These are phyloP conservation scores for Macrosiphum euphorbiae DNA, from an alignment of 2,888 invertebrate genomes.

Conservation along the genomic window DNA sequence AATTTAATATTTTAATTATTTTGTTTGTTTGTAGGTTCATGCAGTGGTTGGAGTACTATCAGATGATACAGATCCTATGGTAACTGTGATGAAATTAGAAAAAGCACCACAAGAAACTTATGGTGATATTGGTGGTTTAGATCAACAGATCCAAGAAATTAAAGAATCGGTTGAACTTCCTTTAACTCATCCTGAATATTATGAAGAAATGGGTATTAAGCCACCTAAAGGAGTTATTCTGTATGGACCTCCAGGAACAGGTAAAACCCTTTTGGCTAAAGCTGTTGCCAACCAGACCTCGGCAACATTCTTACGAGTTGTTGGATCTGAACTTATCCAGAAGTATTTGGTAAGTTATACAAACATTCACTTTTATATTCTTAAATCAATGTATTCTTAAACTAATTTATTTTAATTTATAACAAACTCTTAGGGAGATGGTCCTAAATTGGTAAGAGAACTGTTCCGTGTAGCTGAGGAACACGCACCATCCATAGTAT, in stretches of 20 bases:
- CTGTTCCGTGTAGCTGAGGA: slow-evolving; percentile 99
- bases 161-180: slow-evolving; percentile 99
- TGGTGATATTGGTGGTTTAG: slow-evolving; percentile 96
- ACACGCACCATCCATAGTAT: slow-evolving; percentile 99
- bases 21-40: slow-evolving; percentile 78
- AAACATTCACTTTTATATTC: background rate
- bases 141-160: slow-evolving; percentile 97
- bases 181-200: slow-evolving; percentile 98
- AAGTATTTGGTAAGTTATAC: slow-evolving; percentile 85
- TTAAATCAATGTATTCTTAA: background rate
- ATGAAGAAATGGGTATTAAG: slow-evolving; percentile 99
- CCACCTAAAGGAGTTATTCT: slow-evolving; percentile 99
- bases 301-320: slow-evolving; percentile 97
- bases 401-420: slow-evolving; percentile 65
- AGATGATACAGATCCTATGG: slow-evolving; percentile 99
- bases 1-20: background rate
- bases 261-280: slow-evolving; percentile 97
- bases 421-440: slow-evolving; percentile 82
- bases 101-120: slow-evolving; percentile 99
- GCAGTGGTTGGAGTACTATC: slow-evolving; percentile 99
- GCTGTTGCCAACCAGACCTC: slow-evolving; percentile 99
- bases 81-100: slow-evolving; percentile 99
- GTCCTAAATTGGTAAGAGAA: slow-evolving; percentile 97
- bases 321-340: slow-evolving; percentile 99
- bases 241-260: slow-evolving; percentile 98